A percentile compares a stretch with the other conserved stretches of the same genome.
phyloP scores from a whole-genome alignment of 2,888 invertebrate genomes.

The Pterostichus niger region DNA sequence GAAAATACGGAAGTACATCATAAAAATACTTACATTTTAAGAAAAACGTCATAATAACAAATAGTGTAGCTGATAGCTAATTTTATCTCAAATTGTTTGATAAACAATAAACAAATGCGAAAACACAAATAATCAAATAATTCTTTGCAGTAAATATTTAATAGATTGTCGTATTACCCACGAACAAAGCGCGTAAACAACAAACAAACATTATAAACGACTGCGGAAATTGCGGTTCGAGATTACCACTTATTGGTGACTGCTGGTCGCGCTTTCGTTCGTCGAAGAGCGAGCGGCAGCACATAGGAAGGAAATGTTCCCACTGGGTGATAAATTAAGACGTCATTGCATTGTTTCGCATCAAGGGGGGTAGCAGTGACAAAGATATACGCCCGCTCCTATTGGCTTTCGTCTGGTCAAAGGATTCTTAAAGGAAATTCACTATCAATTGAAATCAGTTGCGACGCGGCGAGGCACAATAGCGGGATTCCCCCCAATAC shows the following conservation, averaged over 20 bases:
- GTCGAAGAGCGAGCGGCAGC: conserved; percentile 74
- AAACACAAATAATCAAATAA: conserved; percentile 29
- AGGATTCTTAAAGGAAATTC: conserved; percentile 74
- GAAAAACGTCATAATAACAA: conserved; percentile 17
- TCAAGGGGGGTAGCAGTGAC: conserved; percentile 73
- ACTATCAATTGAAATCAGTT: conserved; percentile 75
- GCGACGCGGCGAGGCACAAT: conserved; percentile 31
- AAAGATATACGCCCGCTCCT: conserved; percentile 75
- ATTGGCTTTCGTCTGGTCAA: conserved; percentile 72
- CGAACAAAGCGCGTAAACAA: conserved; percentile 40
- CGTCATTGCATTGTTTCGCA: conserved; percentile 75
- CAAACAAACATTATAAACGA: conserved; percentile 44
- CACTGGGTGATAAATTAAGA: conserved; percentile 77
- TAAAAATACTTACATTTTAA: conserved; percentile 7
- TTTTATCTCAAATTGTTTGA: conserved; percentile 52
- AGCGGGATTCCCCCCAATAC: conserved; percentile 31
- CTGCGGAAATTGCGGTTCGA: conserved; percentile 35
- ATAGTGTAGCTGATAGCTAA: conserved; percentile 24
- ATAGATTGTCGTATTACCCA: conserved; percentile 15
- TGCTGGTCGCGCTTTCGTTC: conserved; percentile 18
- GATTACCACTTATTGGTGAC: conserved; percentile 32
- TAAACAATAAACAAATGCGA: conserved; percentile 46
- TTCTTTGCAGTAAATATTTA: conserved; percentile 18
- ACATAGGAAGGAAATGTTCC: conserved; percentile 76
- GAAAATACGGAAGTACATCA: conserved; percentile 7